Evolutionary conservation across 2,797 vertebrate genomes (phyloP).

Genomic region (Poecile montanus): DNA sequence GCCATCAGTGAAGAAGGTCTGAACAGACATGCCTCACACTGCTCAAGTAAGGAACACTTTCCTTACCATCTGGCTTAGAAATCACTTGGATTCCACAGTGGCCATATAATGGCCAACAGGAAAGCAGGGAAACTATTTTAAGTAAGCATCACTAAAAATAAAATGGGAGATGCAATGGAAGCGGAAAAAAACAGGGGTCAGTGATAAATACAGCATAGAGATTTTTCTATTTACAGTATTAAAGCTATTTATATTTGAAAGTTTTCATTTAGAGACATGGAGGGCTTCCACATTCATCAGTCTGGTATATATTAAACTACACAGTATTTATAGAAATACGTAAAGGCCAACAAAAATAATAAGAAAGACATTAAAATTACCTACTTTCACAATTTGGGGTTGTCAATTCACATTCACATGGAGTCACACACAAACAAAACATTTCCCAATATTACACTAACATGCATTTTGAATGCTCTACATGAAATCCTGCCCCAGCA

Average conservation of each 20-base stretch:
- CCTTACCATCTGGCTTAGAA: neutral
- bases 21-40: neutral
- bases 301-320: neutral
- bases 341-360: slow-evolving; percentile 1
- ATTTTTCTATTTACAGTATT: slow-evolving; percentile 26
- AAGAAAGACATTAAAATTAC: neutral
- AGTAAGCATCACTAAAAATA: slow-evolving; percentile 52
- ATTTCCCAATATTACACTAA: neutral
- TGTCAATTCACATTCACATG: neutral
- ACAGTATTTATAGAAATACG: neutral
- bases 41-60: neutral
- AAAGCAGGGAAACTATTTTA: slow-evolving; percentile 43
- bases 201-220: slow-evolving; percentile 13
- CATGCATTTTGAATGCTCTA: neutral
- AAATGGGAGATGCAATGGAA: neutral
- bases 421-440: neutral
- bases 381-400: neutral
- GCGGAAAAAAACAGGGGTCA: neutral
- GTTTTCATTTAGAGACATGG: neutral
- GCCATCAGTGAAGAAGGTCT: neutral
- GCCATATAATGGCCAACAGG: neutral
- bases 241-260: slow-evolving; percentile 37
- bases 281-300: neutral
- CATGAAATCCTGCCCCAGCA: neutral
- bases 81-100: neutral